These are phyloP conservation scores for Apodemia mormo DNA, from an alignment of 2,888 invertebrate species.

Conservation along the genomic window DNA sequence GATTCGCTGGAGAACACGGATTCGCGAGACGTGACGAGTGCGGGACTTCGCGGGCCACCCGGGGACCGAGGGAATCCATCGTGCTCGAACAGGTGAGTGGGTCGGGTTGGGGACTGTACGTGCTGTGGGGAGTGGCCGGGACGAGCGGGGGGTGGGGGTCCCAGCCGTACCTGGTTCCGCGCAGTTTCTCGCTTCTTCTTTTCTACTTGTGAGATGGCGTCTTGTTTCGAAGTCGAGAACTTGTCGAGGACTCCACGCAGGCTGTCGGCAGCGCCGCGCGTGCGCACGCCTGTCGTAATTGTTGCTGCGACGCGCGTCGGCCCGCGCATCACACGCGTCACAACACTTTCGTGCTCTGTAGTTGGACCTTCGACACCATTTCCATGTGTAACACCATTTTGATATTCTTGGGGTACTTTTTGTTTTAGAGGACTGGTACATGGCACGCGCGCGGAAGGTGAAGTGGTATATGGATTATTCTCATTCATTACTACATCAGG, in stretches of 20 bases:
- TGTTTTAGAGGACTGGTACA: conserved; percentile 45
- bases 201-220: conserved; percentile 54
- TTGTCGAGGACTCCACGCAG: conserved; percentile 82
- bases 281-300: conserved; percentile 80
- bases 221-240: conserved; percentile 58
- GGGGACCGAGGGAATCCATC: conserved; percentile 45
- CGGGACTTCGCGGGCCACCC: conserved; percentile 87
- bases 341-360: conserved; percentile 84
- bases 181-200: conserved; percentile 50
- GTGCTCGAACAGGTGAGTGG: conserved; percentile 76
- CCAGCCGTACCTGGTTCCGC: conserved; percentile 60
- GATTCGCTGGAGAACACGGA: conserved; percentile 61
- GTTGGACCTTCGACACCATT: conserved; percentile 59
- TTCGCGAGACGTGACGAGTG: conserved; percentile 65
- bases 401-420: conserved; percentile 43
- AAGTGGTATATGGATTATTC: conserved; percentile 40
- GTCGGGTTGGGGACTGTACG: conserved; percentile 84
- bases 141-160: conserved; percentile 44
- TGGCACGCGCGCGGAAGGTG: conserved; percentile 37
- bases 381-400: conserved; percentile 47
- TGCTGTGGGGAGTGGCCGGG: conserved; percentile 53
- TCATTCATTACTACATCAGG: conserved; percentile 76
- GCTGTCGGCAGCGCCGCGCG: conserved; percentile 67
- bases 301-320: conserved; percentile 88
- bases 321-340: conserved; percentile 87